Conservation (phyloP, 2,113 vertebrate genomes). For the Hydrochoerus hydrochaeris region DNA sequence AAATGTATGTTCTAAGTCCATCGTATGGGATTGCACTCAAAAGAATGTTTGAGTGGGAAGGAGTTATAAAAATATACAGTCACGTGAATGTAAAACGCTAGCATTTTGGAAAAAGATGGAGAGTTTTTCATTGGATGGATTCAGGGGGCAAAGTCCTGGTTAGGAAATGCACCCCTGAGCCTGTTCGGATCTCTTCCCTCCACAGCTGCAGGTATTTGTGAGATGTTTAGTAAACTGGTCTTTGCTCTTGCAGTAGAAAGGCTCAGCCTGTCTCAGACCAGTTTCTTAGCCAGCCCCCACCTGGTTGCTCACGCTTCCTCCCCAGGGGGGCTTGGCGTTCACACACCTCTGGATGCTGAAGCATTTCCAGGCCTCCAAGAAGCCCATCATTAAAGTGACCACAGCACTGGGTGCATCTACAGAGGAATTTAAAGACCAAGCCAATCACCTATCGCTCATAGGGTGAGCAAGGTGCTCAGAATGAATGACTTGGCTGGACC, state of each 20-base stretch:
- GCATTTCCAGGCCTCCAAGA: neutral
- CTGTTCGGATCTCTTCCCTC: neutral
- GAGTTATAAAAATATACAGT: neutral
- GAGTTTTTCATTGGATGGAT: neutral
- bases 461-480: neutral
- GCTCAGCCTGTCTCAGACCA: neutral
- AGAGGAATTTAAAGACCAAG: neutral
- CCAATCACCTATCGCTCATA: neutral
- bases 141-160: neutral
- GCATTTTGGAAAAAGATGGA: constrained; percentile 1
- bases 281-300: neutral
- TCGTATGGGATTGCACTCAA: neutral
- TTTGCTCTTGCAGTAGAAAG: neutral
- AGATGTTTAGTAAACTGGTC: neutral
- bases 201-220: neutral
- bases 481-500: neutral
- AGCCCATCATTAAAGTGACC: neutral
- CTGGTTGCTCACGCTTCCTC: neutral
- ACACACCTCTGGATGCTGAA: neutral
- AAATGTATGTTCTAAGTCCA: constrained; percentile 27
- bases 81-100: neutral
- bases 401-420: neutral
- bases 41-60: neutral
- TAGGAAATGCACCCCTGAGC: neutral
- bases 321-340: neutral